These are phyloP conservation scores for Acanthisitta chloris DNA, from an alignment of 2,113 vertebrate genomes.

Conservation along the genomic window DNA sequence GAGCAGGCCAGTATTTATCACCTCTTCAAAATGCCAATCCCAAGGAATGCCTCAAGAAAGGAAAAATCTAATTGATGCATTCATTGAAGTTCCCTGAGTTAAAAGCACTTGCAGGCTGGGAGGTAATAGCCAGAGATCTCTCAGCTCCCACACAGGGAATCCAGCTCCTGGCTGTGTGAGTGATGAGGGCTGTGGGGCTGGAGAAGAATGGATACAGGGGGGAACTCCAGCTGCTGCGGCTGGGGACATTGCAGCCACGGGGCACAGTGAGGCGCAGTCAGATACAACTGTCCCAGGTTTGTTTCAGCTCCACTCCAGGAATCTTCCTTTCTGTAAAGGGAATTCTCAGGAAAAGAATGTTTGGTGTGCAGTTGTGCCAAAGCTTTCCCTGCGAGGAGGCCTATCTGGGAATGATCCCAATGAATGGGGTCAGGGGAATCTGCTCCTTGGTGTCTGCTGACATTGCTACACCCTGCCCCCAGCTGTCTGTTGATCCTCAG, in stretches of 20 bases:
- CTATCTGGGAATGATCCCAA: not conserved
- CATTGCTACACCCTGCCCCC: fast-evolving
- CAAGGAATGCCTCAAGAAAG: not conserved
- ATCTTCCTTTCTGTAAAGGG: not conserved
- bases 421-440: not conserved
- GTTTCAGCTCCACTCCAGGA: not conserved
- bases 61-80: not conserved
- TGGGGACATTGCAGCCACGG: not conserved
- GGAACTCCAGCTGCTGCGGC: not conserved
- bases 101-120: not conserved
- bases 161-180: not conserved
- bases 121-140: not conserved
- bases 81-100: not conserved
- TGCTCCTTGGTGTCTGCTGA: not conserved
- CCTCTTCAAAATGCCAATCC: not conserved
- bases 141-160: not conserved
- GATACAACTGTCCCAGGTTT: not conserved
- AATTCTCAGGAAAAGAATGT: not conserved
- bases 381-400: not conserved
- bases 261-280: not conserved
- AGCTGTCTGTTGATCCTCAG: fast-evolving
- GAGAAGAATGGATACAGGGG: fast-evolving
- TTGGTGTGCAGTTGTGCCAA: not conserved
- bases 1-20: not conserved
- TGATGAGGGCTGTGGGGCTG: not conserved